Conservation (phyloP, 2,797 vertebrate genomes). For the Emydoidea blandingii region DNA sequence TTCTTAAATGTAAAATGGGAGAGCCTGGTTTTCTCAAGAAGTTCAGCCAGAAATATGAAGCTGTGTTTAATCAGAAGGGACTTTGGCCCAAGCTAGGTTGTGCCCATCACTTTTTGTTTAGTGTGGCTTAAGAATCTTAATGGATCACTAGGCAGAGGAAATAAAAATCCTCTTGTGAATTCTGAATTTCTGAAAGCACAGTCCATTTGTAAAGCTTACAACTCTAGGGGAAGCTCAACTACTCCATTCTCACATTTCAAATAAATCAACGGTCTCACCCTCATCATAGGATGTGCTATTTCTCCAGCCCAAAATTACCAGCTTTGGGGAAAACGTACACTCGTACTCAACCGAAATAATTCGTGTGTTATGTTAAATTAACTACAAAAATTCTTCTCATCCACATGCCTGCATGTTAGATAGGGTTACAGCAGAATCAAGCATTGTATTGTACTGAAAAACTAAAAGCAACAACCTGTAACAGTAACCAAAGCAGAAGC, state of each 20-base stretch:
- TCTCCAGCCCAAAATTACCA: conserved; percentile 69
- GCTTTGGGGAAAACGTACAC: conserved; percentile 71
- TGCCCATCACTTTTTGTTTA: conserved; percentile 48
- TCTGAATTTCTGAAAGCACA: conserved; percentile 41
- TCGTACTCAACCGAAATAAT: conserved; percentile 65
- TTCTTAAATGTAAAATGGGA: background rate
- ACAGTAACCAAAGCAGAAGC: conserved; percentile 73
- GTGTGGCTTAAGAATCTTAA: conserved; percentile 2
- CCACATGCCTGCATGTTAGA: conserved; percentile 88
- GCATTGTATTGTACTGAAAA: conserved; percentile 37
- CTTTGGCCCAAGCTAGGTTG: conserved; percentile 33
- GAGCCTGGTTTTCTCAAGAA: conserved; percentile 17
- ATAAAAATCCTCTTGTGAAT: conserved; percentile 40
- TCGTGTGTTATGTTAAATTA: conserved; percentile 70
- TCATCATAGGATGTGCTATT: conserved; percentile 29
- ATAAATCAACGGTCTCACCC: conserved; percentile 42
- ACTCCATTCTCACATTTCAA: conserved; percentile 49
- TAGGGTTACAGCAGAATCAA: conserved; percentile 52
- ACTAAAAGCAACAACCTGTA: conserved; percentile 73
- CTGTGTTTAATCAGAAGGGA: background rate
- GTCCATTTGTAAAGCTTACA: conserved; percentile 20
- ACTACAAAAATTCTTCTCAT: conserved; percentile 64
- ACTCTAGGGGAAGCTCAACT: conserved; percentile 52
- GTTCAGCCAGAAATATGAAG: background rate
- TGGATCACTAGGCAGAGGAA: background rate